Evolutionary conservation across 2,888 invertebrate genomes (phyloP), one percentile per base, ranked within the genome.

Genomic region (Sussaba pulchella): DNA sequence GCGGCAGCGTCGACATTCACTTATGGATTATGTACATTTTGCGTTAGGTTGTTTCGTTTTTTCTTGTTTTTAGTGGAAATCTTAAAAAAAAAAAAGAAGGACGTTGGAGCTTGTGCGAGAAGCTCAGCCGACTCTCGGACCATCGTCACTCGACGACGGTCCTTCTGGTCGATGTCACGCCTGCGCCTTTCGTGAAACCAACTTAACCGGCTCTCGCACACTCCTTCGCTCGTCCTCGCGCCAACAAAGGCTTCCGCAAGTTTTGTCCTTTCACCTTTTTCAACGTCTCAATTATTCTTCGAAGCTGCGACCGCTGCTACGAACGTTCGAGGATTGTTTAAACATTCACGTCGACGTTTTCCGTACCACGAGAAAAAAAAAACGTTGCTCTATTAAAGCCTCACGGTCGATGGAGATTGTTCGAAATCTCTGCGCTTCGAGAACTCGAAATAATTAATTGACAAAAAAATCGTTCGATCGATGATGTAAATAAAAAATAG

Each of bases 91-190:
- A n/a, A n/a, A n/a, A n/a, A n/a, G n/a, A n/a, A n/a, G 47, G 47
- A 52, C 10, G 9, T 36, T n/a, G 54, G 19, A 61, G 50, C 45
- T 61, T n/a, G n/a, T 21, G 63, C 47, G 61, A 76, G 76, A 76
- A 69, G 61, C 57, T 24, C 50, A 45, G n/a, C 26, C 21, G 45
- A 54, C 64, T 43, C 50, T 66, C 64, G 71, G 75, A 80, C 75
- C 67, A 74, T 52, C 80, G 76, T 67, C 67, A 69, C 63, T 80
- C 71, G 74, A 43, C 71, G 75, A 61, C 36, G 52, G 59, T 76
- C 76, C 76, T 81, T 81, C 80, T 81, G 80, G 80, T 82, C 82
- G 84, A 84, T 84, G 77, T 47, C 79, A 79, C 84, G 84, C 84
- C 71, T 84, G 84, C 84, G 84, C 84, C 66, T 63, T 84, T 64